A percentile compares a stretch with the other conserved stretches of the same genome.
Evolutionary conservation across 2,888 invertebrate species (phyloP).

Genomic region (Macaria notata): DNA sequence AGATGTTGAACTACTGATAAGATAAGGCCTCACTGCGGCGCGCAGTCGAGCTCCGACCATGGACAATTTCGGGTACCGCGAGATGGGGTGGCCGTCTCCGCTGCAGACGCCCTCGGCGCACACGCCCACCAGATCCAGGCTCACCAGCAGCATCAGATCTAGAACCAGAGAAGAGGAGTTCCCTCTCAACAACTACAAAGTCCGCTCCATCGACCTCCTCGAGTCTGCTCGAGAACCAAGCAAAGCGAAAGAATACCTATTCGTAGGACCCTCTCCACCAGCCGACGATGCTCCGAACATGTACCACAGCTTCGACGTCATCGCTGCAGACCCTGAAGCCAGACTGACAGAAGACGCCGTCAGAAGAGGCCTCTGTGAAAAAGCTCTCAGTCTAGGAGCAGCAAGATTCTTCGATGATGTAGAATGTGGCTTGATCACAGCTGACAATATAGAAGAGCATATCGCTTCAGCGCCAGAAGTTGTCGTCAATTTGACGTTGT

Average conservation of each 20-base stretch:
- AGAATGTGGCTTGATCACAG: constrained; percentile 85
- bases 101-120: constrained; percentile 57
- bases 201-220: constrained; percentile 75
- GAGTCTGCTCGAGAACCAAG: constrained; percentile 82
- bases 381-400: constrained; percentile 85
- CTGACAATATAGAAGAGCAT: constrained; percentile 82
- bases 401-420: constrained; percentile 88
- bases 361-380: constrained; percentile 86
- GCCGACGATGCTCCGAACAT: constrained; percentile 90
- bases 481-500: constrained; percentile 86
- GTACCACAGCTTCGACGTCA: constrained; percentile 89
- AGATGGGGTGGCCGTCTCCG: constrained; percentile 78
- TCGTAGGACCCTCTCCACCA: constrained; percentile 90
- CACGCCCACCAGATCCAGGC: constrained; percentile 55
- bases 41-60: constrained; percentile 66
- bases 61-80: constrained; percentile 86
- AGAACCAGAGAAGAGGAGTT: constrained; percentile 77
- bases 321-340: constrained; percentile 85
- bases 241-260: constrained; percentile 87
- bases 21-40: constrained; percentile 48
- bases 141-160: constrained; percentile 72
- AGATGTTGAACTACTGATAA: constrained; percentile 66
- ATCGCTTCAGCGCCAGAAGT: constrained; percentile 84
- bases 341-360: constrained; percentile 87
- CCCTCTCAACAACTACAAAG: constrained; percentile 74